Evolutionary conservation across 2,888 invertebrate genomes (phyloP), one percentile per base, ranked within the genome.

Genomic region (Apodemia duryi): DNA sequence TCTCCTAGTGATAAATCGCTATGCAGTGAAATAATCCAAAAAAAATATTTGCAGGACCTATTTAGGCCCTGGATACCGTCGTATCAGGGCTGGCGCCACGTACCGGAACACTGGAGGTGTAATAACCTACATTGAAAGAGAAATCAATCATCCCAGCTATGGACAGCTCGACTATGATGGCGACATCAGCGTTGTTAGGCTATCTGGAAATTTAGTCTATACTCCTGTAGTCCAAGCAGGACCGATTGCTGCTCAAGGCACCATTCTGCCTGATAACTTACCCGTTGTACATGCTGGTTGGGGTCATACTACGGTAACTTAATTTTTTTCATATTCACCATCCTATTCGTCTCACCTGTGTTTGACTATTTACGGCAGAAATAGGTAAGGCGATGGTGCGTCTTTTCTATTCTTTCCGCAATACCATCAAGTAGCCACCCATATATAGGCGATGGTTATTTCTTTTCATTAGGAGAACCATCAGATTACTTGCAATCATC

Each of bases 11-110:
- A 46, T 11, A 46, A 0, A 7, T 46, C 7, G 9, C 7, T 7
- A 43, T 11, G 46, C 2, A 0, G 46, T 11, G 46, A 10, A 2
- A 46, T 46, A 46, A 11, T 11, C 2, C n/a, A 49, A 49, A 51
- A 54, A 29, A 10, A 11, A 13, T 2, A 2, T 9, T 63, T 73
- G 0, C 72, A 83, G 83, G 3, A 61, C 66, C 0, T 83, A 76
- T 65, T 3, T 65, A 0, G 57, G 35, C 4, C 70, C 75, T 0
- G 11, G 41, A 0, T 61, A 63, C 28, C 81, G 85, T 6, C 84
- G 86, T 4, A 74, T 86, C 67, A 72, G 86, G n/a, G 83, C 82
- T 6, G 87, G 87, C 1, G 67, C 79, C 10, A 79, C 80, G 0
- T 73, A 70, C 69, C 79, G 84, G 6, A 79, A 81, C 68, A 66